These are phyloP conservation scores for Synodontis membranacea DNA, from an alignment of 2,113 vertebrate species.

Conservation along the genomic window DNA sequence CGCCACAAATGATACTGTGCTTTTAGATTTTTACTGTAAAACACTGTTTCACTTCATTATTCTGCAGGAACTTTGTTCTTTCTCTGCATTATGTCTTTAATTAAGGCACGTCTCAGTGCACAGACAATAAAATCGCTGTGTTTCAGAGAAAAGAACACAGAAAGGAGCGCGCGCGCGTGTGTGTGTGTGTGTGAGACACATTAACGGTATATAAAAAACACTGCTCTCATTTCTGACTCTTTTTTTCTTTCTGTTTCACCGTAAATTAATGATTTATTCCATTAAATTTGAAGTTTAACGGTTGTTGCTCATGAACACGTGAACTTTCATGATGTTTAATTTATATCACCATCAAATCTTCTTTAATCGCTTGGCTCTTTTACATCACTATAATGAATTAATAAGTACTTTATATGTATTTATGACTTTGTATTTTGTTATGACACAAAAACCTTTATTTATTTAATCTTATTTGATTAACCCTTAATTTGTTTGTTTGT, in stretches of 20 bases:
- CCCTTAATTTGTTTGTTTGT: neutral
- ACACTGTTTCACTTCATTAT: neutral
- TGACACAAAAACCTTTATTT: neutral
- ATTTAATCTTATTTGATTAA: neutral
- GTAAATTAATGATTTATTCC: neutral
- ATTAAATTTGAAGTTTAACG: neutral
- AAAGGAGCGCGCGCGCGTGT: too few species aligned
- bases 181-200: neutral
- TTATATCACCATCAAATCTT: neutral
- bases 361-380: neutral
- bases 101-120: neutral
- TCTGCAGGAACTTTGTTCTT: slow-evolving; percentile 3
- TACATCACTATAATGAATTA: neutral
- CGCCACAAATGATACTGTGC: neutral
- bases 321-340: neutral
- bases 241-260: neutral
- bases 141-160: neutral
- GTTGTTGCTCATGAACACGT: too few species aligned
- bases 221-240: neutral
- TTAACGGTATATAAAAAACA: too few species aligned
- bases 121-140: neutral
- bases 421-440: neutral
- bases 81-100: neutral
- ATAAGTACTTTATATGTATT: neutral
- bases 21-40: neutral